Percentiles rank a stretch among this genome's conserved stretches.
These are phyloP conservation scores for Drosophila parabipectinata DNA, from an alignment of 1,140 invertebrate species.

Conservation along the genomic window DNA sequence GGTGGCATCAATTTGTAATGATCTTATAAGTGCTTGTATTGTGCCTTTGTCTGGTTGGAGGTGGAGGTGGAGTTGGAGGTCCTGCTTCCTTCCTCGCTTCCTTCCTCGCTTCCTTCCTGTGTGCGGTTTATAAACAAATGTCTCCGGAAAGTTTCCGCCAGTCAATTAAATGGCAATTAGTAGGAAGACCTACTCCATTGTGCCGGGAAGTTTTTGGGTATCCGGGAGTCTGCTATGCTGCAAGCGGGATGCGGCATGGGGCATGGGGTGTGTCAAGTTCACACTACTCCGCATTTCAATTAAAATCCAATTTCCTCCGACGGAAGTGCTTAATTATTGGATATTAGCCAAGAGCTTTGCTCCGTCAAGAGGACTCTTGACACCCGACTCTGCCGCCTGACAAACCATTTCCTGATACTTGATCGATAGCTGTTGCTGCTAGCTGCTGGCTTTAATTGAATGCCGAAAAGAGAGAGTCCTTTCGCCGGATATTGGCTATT, in stretches of 20 bases:
- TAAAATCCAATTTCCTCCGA: conserved; percentile 53
- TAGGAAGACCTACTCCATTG: conserved; percentile 24
- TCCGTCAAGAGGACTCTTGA: conserved; percentile 45
- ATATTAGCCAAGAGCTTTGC: conserved; percentile 41
- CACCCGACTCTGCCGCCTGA: conserved; percentile 35
- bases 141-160: conserved; percentile 56
- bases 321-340: conserved; percentile 54
- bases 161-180: conserved; percentile 75
- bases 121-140: conserved; percentile 68
- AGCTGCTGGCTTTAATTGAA: conserved; percentile 35
- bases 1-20: conserved; percentile 81
- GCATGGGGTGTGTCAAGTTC: conserved; percentile 29
- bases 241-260: too few relatives aligned
- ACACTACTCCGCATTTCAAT: conserved; percentile 52
- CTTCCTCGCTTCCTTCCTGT: conserved; percentile 15
- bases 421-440: conserved; percentile 27
- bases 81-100: not conserved
- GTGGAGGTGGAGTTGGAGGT: not conserved
- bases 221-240: not conserved
- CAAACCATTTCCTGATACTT: conserved; percentile 48
- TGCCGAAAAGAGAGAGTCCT: not conserved
- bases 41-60: conserved; percentile 49
- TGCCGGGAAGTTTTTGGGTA: conserved; percentile 13
- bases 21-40: conserved; percentile 79
- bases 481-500: conserved; percentile 12